phyloP scores from a whole-genome alignment of 2,888 invertebrate genomes.

The Leptinotarsa peninsularis region DNA sequence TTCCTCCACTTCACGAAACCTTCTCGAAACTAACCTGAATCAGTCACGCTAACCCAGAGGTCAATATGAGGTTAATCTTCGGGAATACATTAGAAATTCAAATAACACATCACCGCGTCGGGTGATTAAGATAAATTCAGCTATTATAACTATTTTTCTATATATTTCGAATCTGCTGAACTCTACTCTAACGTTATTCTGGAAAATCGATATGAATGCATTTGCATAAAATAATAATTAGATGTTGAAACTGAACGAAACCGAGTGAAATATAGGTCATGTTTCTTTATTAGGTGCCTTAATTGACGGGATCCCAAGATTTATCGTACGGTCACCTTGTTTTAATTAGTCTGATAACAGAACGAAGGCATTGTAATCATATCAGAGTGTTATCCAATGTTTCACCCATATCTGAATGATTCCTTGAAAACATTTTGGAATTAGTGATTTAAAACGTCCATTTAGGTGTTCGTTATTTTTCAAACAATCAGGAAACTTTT shows the following conservation, averaged over 20 bases:
- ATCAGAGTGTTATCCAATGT: background rate
- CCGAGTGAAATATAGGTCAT: conserved; percentile 10
- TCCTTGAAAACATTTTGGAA: too few relatives aligned
- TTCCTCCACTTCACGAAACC: conserved; percentile 6
- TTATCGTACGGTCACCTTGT: conserved; percentile 3
- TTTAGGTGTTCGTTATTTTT: too few relatives aligned
- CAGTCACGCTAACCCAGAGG: conserved; percentile 18
- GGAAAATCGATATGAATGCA: conserved; percentile 11
- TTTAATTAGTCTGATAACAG: conserved; percentile 15
- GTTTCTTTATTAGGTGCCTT: background rate
- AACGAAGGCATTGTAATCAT: conserved; percentile 6
- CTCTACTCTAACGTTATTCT: background rate
- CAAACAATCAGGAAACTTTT: too few relatives aligned
- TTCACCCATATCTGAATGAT: background rate
- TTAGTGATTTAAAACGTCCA: too few relatives aligned
- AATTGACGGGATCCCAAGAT: conserved; percentile 19
- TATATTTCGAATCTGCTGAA: conserved; percentile 16
- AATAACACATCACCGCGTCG: conserved; percentile 18
- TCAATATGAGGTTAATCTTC: conserved; percentile 13
- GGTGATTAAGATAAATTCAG: conserved; percentile 22
- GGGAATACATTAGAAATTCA: conserved; percentile 17
- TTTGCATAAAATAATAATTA: conserved; percentile 25
- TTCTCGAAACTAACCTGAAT: conserved; percentile 13
- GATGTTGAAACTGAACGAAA: conserved; percentile 8
- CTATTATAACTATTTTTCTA: conserved; percentile 14